Evolutionary conservation across 2,888 invertebrate genomes (phyloP).

Genomic region (Phengaris alcon): DNA sequence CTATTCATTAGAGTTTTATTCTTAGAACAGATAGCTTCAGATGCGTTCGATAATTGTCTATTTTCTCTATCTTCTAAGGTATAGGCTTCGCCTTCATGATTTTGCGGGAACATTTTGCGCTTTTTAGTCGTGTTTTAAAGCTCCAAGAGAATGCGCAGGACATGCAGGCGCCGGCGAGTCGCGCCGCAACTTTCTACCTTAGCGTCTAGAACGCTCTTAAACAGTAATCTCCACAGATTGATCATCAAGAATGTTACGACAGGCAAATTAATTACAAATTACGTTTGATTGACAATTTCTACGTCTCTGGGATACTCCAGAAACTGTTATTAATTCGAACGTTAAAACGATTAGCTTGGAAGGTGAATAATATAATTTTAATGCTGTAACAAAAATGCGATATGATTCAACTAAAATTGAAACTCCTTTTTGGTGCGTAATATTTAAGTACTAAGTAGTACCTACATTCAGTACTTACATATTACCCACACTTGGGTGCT

Average conservation of each 20-base stretch:
- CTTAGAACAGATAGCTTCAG: constrained; percentile 45
- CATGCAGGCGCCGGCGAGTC: constrained; percentile 73
- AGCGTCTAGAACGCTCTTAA: constrained; percentile 75
- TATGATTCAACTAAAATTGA: too few species aligned
- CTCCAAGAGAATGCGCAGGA: constrained; percentile 75
- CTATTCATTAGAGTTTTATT: constrained; percentile 49
- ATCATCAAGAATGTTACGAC: constrained; percentile 74
- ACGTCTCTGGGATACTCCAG: constrained; percentile 18
- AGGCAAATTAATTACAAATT: constrained; percentile 70
- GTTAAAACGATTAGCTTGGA: neutral
- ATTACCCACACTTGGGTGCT: too few species aligned
- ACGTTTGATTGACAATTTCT: constrained; percentile 49
- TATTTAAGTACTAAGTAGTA: too few species aligned
- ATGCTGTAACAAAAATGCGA: neutral
- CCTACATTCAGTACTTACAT: too few species aligned
- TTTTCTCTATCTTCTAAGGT: constrained; percentile 57
- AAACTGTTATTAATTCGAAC: neutral
- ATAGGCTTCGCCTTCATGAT: constrained; percentile 45
- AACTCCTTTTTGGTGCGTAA: too few species aligned
- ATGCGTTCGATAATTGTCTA: constrained; percentile 53
- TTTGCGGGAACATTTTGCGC: constrained; percentile 61
- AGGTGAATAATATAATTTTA: neutral
- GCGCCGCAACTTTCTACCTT: constrained; percentile 78
- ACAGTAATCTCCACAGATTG: constrained; percentile 75
- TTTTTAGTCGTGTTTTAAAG: constrained; percentile 67